Conservation (phyloP, 2,888 invertebrate genomes). For the Nomada flava region DNA sequence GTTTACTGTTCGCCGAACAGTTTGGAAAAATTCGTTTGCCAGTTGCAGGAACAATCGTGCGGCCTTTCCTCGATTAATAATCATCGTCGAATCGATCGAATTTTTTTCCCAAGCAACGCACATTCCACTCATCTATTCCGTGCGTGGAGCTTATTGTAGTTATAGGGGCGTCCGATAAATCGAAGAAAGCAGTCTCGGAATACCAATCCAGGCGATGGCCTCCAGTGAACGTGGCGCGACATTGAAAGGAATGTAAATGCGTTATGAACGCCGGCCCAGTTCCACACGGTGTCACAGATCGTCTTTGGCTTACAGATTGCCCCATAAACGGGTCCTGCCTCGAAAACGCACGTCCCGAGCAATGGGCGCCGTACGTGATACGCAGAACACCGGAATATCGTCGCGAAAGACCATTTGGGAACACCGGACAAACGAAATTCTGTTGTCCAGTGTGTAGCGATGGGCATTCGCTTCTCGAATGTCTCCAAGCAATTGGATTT, state of each 20-base stretch:
- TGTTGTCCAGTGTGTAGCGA: not conserved
- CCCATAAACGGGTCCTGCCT: slow-evolving; percentile 59
- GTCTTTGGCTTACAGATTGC: slow-evolving; percentile 71
- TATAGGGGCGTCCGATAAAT: slow-evolving; percentile 76
- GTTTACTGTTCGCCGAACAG: not conserved
- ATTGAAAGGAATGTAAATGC: slow-evolving; percentile 83
- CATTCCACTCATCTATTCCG: slow-evolving; percentile 56
- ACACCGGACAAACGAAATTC: slow-evolving; percentile 18
- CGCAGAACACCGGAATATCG: slow-evolving; percentile 41
- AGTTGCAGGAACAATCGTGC: not conserved
- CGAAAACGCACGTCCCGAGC: slow-evolving; percentile 56
- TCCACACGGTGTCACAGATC: slow-evolving; percentile 67
- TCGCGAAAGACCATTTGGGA: slow-evolving; percentile 27
- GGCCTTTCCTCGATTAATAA: not conserved
- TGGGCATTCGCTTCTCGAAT: not conserved
- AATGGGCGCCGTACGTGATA: slow-evolving; percentile 61
- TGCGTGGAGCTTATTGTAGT: slow-evolving; percentile 66
- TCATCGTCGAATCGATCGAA: not conserved
- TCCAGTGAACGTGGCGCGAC: slow-evolving; percentile 79
- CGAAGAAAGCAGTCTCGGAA: slow-evolving; percentile 75
- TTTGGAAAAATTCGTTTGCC: not conserved
- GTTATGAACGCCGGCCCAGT: slow-evolving; percentile 78
- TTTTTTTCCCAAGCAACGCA: slow-evolving; percentile 25
- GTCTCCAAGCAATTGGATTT: not conserved
- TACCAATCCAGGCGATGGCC: slow-evolving; percentile 76